Conservation (phyloP, 2,888 invertebrate species). For the Stenotaenia linearis region DNA sequence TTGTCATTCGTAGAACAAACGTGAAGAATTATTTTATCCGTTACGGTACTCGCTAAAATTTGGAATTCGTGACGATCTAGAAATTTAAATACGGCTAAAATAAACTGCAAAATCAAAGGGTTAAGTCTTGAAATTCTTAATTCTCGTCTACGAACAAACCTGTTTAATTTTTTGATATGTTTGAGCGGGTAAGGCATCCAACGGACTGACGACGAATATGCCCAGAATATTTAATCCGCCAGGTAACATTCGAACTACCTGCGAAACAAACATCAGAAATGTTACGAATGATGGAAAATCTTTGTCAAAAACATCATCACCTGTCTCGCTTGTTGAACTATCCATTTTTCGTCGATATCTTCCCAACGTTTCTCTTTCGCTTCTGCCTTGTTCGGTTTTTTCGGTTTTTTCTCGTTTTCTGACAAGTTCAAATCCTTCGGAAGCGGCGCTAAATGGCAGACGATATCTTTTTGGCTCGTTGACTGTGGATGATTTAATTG, state of each 20-base stretch:
- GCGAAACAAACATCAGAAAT: conserved; percentile 34
- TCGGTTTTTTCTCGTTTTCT: conserved; percentile 38
- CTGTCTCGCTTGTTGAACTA: conserved; percentile 76
- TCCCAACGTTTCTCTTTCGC: conserved; percentile 44
- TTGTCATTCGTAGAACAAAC: background rate
- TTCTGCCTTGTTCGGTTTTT: conserved; percentile 48
- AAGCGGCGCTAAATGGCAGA: conserved; percentile 73
- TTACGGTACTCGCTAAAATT: background rate
- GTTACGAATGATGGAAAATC: no score
- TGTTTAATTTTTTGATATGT: conserved; percentile 17
- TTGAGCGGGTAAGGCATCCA: background rate
- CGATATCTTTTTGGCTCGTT: conserved; percentile 63
- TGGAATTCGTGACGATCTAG: background rate
- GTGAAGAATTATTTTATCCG: conserved; percentile 24
- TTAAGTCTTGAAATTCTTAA: no score
- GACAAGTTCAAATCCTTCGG: conserved; percentile 48
- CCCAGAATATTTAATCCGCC: conserved; percentile 83
- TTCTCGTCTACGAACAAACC: no score
- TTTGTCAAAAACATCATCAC: no score
- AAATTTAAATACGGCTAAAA: conserved; percentile 5
- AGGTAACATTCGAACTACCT: conserved; percentile 79
- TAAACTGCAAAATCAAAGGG: background rate
- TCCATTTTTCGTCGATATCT: conserved; percentile 62
- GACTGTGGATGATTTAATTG: conserved; percentile 57
- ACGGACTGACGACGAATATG: conserved; percentile 62